Base-by-base conservation (phyloP, 2,797 vertebrate genomes). In the Oreochromis grahami region DNA sequence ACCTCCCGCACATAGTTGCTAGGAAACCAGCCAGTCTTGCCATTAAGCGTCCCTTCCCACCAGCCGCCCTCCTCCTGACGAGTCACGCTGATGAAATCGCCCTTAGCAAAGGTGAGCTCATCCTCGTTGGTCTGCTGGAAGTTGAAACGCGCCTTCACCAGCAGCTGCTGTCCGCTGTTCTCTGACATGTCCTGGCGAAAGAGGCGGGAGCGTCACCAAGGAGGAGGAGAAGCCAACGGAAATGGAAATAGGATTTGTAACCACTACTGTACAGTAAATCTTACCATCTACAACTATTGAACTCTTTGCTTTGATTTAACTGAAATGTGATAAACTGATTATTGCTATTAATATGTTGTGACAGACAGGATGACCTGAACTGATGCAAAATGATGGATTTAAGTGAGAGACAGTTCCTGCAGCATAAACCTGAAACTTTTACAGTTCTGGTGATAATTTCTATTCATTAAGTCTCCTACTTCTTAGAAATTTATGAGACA, bases 71-170 rank as follows among this genome's bases (percentile, higher is more conserved):
- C 98, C 94, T 99, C 99, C 93, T 99, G 98, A 60, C 99, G 97
- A 8, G 96, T 98, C 90, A 99, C 98, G 2, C 96, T 94, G 95
- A 99, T 99, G 95, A 99, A 93, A 24, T 99, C 98, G 1, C 98
- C 98, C 95, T 99, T 99, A 32, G 87, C 84, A 87, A 99, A 99
- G 90, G 98, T 98, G 82, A 99, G 97, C 95, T 99, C 99, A 89
- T 99, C 99, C 93, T 99, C 99, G 48, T 99, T 99, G 89, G 97
- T 99, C 95, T 99, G 98, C 92, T 99, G 97, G 95, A 99, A 99
- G 95, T 97, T 98, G 93, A 99, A 99, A 86, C 98, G 98, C 6
- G 98, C 98, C 95, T 96, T 97, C 82, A 99, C 98, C 92, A 98
- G 95, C 94, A 98, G 91, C 79, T 98, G 98, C 95, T 95, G 97